A percentile compares a stretch with the other conserved stretches of the same genome.
Conservation (phyloP, 2,113 vertebrate species). For the Suricata suricatta region DNA sequence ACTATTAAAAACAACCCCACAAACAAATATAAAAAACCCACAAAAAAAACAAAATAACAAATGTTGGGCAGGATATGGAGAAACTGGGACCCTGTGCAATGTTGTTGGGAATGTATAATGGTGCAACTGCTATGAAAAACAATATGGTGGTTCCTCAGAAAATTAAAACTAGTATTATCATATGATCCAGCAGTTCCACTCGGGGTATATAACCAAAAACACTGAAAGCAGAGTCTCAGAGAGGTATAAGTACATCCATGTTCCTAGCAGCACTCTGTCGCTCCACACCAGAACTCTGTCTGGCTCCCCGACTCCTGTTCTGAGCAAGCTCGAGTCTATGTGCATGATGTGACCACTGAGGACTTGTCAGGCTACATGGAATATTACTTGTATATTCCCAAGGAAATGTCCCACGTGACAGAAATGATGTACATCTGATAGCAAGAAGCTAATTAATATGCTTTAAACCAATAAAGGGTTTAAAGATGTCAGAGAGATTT, state of each 20-base stretch:
- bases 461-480: slow-evolving; percentile 76
- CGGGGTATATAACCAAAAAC: neutral
- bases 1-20: neutral
- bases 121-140: neutral
- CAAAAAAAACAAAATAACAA: neutral
- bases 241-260: neutral
- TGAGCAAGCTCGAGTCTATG: slow-evolving; percentile 94
- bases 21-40: neutral
- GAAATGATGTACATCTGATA: slow-evolving; percentile 99
- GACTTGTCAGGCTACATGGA: slow-evolving; percentile 99
- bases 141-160: neutral
- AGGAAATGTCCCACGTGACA: slow-evolving; percentile 99
- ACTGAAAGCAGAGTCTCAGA: neutral
- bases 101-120: neutral
- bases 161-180: neutral
- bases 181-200: neutral
- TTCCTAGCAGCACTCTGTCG: slow-evolving; percentile 65
- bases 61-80: neutral
- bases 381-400: slow-evolving; percentile 97
- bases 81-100: neutral
- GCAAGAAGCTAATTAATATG: neutral
- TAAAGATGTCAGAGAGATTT: slow-evolving; percentile 70
- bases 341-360: slow-evolving; percentile 98
- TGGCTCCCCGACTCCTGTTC: slow-evolving; percentile 95
- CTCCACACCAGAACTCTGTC: slow-evolving; percentile 90